Evolutionary conservation across 2,888 invertebrate genomes (phyloP).

Genomic region (Nycteola revayana): DNA sequence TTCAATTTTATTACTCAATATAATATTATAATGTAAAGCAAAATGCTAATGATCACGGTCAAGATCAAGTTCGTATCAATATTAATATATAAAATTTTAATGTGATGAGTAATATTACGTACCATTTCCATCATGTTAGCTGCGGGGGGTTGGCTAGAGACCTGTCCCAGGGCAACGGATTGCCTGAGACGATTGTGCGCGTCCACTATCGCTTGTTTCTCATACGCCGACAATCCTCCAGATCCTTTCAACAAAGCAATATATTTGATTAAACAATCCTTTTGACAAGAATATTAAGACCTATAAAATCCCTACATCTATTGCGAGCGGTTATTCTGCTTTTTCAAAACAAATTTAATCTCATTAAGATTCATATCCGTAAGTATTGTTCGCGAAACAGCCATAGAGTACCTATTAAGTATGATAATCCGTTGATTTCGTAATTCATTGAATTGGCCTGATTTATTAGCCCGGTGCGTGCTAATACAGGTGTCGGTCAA

Average conservation of each 20-base stretch:
- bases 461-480: conserved; percentile 64
- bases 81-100: conserved; percentile 9
- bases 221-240: conserved; percentile 86
- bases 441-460: conserved; percentile 52
- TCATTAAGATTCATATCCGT: too few species aligned
- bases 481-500: conserved; percentile 67
- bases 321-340: too few species aligned
- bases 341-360: too few species aligned
- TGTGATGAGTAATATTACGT: conserved; percentile 36
- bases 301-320: too few species aligned
- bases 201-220: conserved; percentile 89
- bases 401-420: conserved; percentile 32
- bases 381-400: too few species aligned
- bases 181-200: conserved; percentile 91
- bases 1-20: too few species aligned
- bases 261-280: too few species aligned
- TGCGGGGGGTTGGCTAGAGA: conserved; percentile 88
- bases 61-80: conserved; percentile 26
- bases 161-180: conserved; percentile 89
- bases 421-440: conserved; percentile 43
- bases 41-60: conserved; percentile 27
- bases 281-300: too few species aligned
- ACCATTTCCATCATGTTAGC: conserved; percentile 95
- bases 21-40: conserved; percentile 9
- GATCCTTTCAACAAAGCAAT: conserved; percentile 82